Base-by-base conservation (phyloP, 2,797 vertebrate genomes). In the Lerista edwardsae region DNA sequence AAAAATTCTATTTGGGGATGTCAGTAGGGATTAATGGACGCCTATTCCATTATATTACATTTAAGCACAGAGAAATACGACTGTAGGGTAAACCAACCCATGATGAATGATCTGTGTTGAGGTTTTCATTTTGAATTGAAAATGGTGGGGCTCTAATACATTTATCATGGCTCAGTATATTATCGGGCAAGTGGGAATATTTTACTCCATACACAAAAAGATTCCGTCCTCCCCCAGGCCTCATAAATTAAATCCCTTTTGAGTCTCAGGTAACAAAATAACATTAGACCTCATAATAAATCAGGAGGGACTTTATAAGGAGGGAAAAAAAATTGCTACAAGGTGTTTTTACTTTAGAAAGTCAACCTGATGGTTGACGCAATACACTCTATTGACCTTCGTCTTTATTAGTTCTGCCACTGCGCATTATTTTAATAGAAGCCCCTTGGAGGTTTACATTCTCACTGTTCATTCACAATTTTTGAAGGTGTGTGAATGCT, bases 21-120 rank as follows among this genome's bases (percentile, higher is more conserved):
- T 93, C 89, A 84, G 71, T 19, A 10, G 85, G 88, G 79, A 93
- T 92, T 92, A 91, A 93, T 86, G 79, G 91, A 90, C 86, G 36
- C n/a, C 61, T 89, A 89, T 93, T 88, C 86, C 73, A 68, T 89
- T 85, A 78, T 65, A 74, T 84, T 87, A 81, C 79, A 23, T 93
- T 94, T 92, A 93, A 91, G 83, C 82, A 61, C 59, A 79, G 86
- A 89, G 82, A 89, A 73, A 77, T 74, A 87, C 19, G 84, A 82
- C 85, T n/a, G 69, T 85, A 87, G 41, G 89, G 71, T 89, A 92
- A 93, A 90, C 68, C 75, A 84, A 75, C 27, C 75, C 51, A 8
- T 89, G 91, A 94, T 87, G 84, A 89, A 93, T 87, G 57, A 75
- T 5, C 67, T 0, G 1, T 41, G 21, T 41, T 57, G 82, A 87